Evolutionary conservation across 1,140 invertebrate species (phyloP).

Genomic region (Drosophila kurseongensis): DNA sequence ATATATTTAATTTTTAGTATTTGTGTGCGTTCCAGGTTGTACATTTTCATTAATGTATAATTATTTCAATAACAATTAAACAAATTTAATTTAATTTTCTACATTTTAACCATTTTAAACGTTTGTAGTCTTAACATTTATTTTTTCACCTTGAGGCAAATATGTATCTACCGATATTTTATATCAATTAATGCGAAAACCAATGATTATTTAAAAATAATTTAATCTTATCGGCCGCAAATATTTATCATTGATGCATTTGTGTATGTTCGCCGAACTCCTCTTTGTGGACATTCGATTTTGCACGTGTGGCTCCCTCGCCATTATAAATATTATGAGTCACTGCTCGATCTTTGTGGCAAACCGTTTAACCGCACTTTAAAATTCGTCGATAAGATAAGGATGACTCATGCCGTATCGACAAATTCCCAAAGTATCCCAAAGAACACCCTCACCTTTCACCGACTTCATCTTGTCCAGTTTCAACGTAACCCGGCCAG

Average conservation of each 20-base stretch:
- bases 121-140: background rate
- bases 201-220: slow-evolving; percentile 58
- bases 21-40: too few relatives aligned
- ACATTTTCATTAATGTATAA: too few relatives aligned
- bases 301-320: slow-evolving; percentile 31
- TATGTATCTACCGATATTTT: background rate
- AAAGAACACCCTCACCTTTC: slow-evolving; percentile 64
- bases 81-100: too few relatives aligned
- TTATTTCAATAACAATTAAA: too few relatives aligned
- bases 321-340: slow-evolving; percentile 49
- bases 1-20: too few relatives aligned
- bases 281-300: slow-evolving; percentile 7
- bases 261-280: slow-evolving; percentile 16
- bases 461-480: slow-evolving; percentile 85
- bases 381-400: slow-evolving; percentile 46
- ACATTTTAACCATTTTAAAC: background rate
- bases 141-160: background rate
- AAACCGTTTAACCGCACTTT: slow-evolving; percentile 26
- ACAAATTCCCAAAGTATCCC: background rate
- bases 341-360: slow-evolving; percentile 28
- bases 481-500: slow-evolving; percentile 84
- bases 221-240: slow-evolving; percentile 44
- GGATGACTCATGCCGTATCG: slow-evolving; percentile 35
- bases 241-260: slow-evolving; percentile 33
- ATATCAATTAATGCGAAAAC: slow-evolving; percentile 31